Evolutionary conservation across 1,140 invertebrate species (phyloP), one percentile per base, ranked within the genome.

Genomic region (Drosophila ficusphila): DNA sequence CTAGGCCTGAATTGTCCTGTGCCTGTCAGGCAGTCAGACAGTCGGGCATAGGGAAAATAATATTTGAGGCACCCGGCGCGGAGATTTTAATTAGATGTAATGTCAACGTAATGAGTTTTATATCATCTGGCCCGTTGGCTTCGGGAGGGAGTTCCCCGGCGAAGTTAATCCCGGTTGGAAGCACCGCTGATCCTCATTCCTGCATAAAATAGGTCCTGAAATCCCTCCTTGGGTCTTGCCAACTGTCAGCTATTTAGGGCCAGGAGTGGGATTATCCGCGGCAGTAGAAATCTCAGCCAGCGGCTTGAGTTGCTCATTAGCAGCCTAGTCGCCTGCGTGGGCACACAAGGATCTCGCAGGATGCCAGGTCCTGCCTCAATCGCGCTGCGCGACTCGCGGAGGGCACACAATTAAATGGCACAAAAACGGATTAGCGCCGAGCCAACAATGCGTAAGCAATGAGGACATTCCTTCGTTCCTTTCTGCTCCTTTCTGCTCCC

Each of bases 21-120:
- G 11, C 4, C 49, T 21, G 52, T 5, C 31, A 19, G 57, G 19
- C 16, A 11, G 19, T 25, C 70, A 64, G 52, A 7, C 31, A 19
- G 57, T 25, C 16, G 12, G 19, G 31, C 70, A 64, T 73, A 41
- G 57, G 56, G 31, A 23, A 73, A 82, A 70, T 75, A 70, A 61
- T 56, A 82, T 56, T 64, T 56, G 52, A 53, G 53, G 33, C 58
- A 65, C 9, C 44, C 57, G 34, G 46, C 14, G 57, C 54, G 47
- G 41, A 51, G 69, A 74, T 86, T 86, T 77, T 88, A 81, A 81
- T 86, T 86, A 88, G 73, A 77, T 70, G 51, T 88, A 81, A 81
- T 81, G 73, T 64, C 62, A 49, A 61, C 71, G 57, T 74, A 86
- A 85, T 79, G 82, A 67, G 76, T 56, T 57, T 62, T 61, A 79